Conservation (phyloP, 2,797 vertebrate genomes). For the Sebastes hopkinsi region DNA sequence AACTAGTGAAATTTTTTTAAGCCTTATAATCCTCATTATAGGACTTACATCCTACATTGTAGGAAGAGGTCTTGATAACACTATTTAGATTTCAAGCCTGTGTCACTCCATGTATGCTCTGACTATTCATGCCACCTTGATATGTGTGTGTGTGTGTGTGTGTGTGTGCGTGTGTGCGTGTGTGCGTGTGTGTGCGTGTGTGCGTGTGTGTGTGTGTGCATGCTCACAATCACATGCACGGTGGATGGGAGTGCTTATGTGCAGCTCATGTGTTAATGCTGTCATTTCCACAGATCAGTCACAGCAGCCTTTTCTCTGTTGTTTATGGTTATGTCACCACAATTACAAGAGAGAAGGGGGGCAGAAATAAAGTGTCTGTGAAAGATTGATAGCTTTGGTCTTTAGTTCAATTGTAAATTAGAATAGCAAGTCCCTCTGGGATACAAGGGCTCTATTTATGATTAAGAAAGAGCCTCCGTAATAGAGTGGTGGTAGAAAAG, state of each 20-base stretch:
- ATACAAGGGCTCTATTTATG: constrained; percentile 97
- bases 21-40: constrained; percentile 2
- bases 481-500: constrained; percentile 94
- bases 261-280: constrained; percentile 71
- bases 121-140: constrained; percentile 5
- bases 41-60: too few species aligned
- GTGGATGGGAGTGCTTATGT: constrained; percentile 52
- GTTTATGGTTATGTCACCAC: constrained; percentile 92
- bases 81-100: constrained; percentile 27
- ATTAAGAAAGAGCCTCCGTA: constrained; percentile 97
- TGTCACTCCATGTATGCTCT: constrained; percentile 12
- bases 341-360: constrained; percentile 90
- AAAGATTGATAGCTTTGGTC: constrained; percentile 98
- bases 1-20: background rate
- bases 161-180: background rate
- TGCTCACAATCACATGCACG: background rate
- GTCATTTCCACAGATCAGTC: constrained; percentile 83
- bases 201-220: background rate
- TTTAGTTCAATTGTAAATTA: constrained; percentile 99
- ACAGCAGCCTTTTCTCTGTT: constrained; percentile 79
- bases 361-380: constrained; percentile 83
- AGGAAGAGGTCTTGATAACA: constrained; percentile 37
- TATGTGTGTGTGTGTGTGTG: accelerated
- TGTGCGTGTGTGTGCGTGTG: background rate
- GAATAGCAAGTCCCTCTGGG: constrained; percentile 95